These are phyloP conservation scores for Pseudocheirus occidentalis DNA, from an alignment of 2,797 vertebrate species.

Conservation along the genomic window DNA sequence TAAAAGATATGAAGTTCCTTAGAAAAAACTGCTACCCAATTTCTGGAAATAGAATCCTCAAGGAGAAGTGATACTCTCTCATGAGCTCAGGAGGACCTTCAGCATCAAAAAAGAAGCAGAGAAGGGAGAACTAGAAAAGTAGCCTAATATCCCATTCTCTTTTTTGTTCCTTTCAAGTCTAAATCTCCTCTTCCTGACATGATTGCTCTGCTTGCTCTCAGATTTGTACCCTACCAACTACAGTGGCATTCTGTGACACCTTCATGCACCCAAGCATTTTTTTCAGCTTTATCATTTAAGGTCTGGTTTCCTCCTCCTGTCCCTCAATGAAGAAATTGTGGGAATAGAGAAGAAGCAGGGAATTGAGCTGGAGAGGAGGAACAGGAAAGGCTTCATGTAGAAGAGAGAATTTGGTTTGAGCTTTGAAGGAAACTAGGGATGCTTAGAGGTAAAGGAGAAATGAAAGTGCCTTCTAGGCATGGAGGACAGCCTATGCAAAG, in stretches of 20 bases:
- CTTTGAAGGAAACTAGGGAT: background rate
- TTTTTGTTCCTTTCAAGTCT: background rate
- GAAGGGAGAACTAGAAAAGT: background rate
- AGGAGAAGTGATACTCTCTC: background rate
- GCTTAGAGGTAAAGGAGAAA: background rate
- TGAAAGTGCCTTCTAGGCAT: background rate
- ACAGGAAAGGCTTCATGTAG: background rate
- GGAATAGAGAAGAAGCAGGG: background rate
- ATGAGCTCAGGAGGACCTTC: background rate
- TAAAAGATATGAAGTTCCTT: conserved; percentile 5
- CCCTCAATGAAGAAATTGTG: background rate
- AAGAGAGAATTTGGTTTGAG: background rate
- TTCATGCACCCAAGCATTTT: background rate
- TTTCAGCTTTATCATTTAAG: background rate
- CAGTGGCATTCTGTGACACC: background rate
- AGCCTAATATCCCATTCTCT: background rate
- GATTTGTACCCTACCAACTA: background rate
- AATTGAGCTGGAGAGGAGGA: background rate
- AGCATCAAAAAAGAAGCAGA: conserved; percentile 29
- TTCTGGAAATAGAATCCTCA: background rate
- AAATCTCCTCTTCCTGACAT: background rate
- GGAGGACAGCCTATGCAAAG: background rate
- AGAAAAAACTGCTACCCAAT: background rate
- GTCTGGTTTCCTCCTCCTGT: background rate
- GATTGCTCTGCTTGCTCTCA: background rate